Evolutionary conservation across 2,797 vertebrate genomes (phyloP).

Genomic region (Rhodeus uyekii): DNA sequence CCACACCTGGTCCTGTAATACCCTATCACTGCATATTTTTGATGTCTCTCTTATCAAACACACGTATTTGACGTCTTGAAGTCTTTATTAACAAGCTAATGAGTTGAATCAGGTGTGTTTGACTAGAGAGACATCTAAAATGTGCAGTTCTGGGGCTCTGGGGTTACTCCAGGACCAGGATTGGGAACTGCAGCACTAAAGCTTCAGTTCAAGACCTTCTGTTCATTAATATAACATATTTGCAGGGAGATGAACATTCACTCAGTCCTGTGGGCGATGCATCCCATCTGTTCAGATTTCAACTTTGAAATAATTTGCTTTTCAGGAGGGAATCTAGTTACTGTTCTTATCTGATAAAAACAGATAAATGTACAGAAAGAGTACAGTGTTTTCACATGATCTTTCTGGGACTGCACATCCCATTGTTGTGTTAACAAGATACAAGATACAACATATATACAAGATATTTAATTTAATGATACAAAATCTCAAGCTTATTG

Average conservation of each 20-base stretch:
- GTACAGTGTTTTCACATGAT: neutral
- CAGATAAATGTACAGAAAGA: neutral
- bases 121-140: neutral
- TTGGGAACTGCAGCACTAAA: too few relatives aligned
- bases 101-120: neutral
- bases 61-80: neutral
- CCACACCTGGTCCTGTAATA: neutral
- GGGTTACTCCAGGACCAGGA: neutral
- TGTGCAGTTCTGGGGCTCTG: neutral
- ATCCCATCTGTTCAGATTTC: slow-evolving; percentile 23
- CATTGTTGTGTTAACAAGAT: neutral
- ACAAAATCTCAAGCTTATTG: neutral
- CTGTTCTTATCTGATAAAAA: neutral
- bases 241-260: neutral
- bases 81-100: neutral
- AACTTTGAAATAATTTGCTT: neutral
- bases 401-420: neutral
- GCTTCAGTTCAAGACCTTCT: neutral
- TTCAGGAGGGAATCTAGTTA: neutral
- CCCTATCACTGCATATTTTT: neutral
- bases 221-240: neutral
- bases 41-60: neutral
- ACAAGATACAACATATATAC: neutral
- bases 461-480: neutral
- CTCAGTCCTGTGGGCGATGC: neutral